Conservation (phyloP, 64 coral and sea anemone species). For the Montipora sp. region DNA sequence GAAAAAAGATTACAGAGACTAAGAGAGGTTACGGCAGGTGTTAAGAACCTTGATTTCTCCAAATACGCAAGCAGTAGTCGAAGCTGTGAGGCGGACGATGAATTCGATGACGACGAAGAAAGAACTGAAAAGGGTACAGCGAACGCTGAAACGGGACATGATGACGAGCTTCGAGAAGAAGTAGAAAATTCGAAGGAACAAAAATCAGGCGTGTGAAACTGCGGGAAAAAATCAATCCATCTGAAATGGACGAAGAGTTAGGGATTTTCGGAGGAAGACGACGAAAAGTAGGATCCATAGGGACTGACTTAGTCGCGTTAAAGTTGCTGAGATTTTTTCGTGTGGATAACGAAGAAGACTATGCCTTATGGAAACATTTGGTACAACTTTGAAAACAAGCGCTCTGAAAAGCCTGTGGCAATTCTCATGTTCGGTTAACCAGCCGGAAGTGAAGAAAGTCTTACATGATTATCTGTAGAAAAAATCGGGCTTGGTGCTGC, state of each 20-base stretch:
- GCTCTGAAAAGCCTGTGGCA: background rate
- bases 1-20: slow-evolving; percentile 49
- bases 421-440: background rate
- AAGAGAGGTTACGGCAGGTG: slow-evolving; percentile 14
- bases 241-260: background rate
- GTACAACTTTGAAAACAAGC: background rate
- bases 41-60: slow-evolving; percentile 37
- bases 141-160: background rate
- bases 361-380: background rate
- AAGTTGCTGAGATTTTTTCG: background rate
- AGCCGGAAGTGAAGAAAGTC: background rate
- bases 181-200: background rate
- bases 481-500: background rate
- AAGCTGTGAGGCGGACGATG: slow-evolving; percentile 93
- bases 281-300: background rate
- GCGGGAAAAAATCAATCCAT: background rate
- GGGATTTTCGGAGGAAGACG: background rate
- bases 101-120: slow-evolving; percentile 71
- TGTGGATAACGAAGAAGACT: background rate
- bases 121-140: background rate
- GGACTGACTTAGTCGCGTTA: background rate
- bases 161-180: background rate
- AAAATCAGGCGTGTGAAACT: background rate
- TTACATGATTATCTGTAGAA: background rate
- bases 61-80: slow-evolving; percentile 89